These are phyloP conservation scores for Emys orbicularis DNA, from an alignment of 2,797 vertebrate genomes.

Conservation along the genomic window DNA sequence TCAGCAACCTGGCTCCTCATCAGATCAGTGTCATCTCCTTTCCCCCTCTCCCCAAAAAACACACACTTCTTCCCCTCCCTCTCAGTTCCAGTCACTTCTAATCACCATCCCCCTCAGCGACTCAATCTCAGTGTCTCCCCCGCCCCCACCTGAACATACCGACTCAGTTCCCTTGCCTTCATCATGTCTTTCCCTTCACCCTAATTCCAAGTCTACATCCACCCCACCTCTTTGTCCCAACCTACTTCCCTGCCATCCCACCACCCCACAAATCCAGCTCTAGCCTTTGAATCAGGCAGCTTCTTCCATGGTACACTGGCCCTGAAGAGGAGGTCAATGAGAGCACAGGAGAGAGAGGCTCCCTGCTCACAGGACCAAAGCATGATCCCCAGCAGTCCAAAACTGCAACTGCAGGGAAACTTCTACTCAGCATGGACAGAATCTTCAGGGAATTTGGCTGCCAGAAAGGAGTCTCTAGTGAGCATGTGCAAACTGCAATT, in stretches of 20 bases:
- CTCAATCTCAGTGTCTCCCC: neutral
- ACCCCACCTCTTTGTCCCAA: neutral
- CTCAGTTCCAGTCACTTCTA: neutral
- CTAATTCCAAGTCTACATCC: neutral
- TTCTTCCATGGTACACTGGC: neutral
- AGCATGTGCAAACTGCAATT: neutral
- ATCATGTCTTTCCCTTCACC: neutral
- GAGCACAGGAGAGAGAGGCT: neutral
- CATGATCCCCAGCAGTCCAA: neutral
- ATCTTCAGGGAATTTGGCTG: neutral
- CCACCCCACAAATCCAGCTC: neutral
- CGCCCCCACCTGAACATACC: neutral
- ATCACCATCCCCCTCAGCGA: neutral
- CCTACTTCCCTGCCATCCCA: neutral
- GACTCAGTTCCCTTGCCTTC: neutral
- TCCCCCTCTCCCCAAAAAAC: too few species aligned
- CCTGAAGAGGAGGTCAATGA: neutral
- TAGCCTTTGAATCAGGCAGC: neutral
- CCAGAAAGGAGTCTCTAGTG: neutral
- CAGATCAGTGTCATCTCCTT: neutral
- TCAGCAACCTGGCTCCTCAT: neutral
- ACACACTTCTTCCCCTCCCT: neutral
- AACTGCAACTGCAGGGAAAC: neutral
- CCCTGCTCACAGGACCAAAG: neutral
- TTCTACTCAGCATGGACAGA: neutral